Conservation (phyloP, 2,113 vertebrate genomes). For the Isurus oxyrinchus region DNA sequence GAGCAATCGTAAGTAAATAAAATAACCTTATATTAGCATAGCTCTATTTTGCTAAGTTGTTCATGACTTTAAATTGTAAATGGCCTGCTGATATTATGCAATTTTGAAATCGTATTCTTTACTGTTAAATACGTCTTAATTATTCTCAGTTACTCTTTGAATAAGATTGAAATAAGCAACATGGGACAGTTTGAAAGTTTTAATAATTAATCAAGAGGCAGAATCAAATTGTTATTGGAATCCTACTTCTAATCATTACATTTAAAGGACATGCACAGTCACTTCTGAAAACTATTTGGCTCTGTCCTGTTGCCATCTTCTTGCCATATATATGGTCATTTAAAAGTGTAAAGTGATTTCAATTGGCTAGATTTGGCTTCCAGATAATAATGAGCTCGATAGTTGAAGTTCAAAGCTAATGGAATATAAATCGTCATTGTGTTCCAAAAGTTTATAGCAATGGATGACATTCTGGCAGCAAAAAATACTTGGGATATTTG, state of each 20-base stretch:
- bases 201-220: background rate
- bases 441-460: background rate
- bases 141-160: background rate
- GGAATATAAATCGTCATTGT: background rate
- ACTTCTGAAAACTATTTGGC: background rate
- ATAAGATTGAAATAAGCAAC: conserved; percentile 14
- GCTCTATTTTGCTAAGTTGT: background rate
- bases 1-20: background rate
- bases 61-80: background rate
- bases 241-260: conserved; percentile 15
- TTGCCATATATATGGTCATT: background rate
- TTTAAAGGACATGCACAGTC: background rate
- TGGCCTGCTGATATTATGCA: no score
- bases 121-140: no score
- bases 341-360: background rate
- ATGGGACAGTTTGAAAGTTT: background rate
- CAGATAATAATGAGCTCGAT: background rate
- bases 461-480: background rate
- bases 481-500: background rate
- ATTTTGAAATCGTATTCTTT: no score
- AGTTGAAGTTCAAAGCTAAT: conserved; percentile 6
- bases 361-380: no score
- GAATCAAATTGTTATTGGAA: conserved; percentile 6
- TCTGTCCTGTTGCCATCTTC: background rate
- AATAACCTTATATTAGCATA: background rate